A percentile compares a stretch with the other conserved stretches of the same genome.
Conservation (phyloP, 2,888 invertebrate species). For the Trilocha varians region DNA sequence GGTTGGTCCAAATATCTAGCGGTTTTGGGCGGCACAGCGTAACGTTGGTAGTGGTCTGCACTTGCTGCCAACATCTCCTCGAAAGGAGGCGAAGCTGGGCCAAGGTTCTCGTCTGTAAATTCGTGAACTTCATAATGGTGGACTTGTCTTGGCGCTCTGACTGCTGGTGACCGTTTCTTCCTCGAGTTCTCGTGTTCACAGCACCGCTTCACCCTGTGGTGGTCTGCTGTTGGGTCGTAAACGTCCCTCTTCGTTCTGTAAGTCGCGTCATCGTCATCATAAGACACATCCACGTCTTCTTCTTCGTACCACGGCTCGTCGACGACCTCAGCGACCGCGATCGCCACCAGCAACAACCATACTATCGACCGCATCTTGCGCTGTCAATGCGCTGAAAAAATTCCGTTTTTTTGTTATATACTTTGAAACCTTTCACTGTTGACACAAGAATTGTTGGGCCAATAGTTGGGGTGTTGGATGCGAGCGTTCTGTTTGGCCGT, state of each 20-base stretch:
- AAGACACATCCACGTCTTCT: conserved; percentile 38
- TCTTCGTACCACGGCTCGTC: conserved; percentile 51
- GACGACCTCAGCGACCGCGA: conserved; percentile 34
- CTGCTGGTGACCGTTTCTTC: conserved; percentile 29
- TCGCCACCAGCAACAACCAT: conserved; percentile 35
- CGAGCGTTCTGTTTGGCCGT: conserved; percentile 38
- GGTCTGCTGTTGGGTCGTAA: conserved; percentile 41
- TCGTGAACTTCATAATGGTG: conserved; percentile 64
- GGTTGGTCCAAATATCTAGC: conserved; percentile 14
- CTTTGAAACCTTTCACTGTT: conserved; percentile 49
- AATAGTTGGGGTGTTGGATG: conserved; percentile 11
- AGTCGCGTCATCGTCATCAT: conserved; percentile 31
- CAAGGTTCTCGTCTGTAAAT: conserved; percentile 35
- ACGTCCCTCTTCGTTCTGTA: conserved; percentile 32
- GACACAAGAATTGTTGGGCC: conserved; percentile 31
- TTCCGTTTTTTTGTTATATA: conserved; percentile 55
- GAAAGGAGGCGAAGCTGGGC: conserved; percentile 40
- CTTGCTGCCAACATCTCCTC: conserved; percentile 63
- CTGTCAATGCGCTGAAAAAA: conserved; percentile 30
- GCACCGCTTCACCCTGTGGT: conserved; percentile 41
- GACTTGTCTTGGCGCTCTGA: conserved; percentile 39
- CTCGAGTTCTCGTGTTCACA: conserved; percentile 25
- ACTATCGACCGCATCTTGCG: conserved; percentile 43
- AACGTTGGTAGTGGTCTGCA: conserved; percentile 57
- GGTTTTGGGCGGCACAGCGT: conserved; percentile 25